Percentiles rank a stretch among this genome's conserved stretches.
Evolutionary conservation across 1,140 invertebrate genomes (phyloP).

Genomic region (Drosophila rufa): DNA sequence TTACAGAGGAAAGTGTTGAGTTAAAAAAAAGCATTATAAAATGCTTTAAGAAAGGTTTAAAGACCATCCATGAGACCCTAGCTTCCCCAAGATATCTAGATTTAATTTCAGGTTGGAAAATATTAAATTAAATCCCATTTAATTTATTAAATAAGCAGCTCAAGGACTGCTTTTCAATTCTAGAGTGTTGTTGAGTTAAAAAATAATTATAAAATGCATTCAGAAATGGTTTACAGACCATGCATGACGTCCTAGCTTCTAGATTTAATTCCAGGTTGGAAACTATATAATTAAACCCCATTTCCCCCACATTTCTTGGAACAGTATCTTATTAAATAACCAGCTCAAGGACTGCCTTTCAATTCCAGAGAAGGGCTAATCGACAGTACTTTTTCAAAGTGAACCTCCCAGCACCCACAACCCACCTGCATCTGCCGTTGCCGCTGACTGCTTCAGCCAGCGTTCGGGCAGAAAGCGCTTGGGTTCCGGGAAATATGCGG

Average conservation of each 20-base stretch:
- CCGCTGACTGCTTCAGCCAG: slow-evolving; percentile 87
- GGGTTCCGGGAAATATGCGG: slow-evolving; percentile 89
- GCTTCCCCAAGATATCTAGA: too few species aligned
- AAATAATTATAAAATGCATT: not conserved
- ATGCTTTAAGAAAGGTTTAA: not conserved
- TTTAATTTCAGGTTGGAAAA: not conserved
- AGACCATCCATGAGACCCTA: too few species aligned
- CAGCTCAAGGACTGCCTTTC: not conserved
- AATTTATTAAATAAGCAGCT: too few species aligned
- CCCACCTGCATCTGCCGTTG: slow-evolving; percentile 53
- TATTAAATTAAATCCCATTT: too few species aligned
- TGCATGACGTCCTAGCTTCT: too few species aligned
- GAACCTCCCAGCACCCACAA: not conserved
- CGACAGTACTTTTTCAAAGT: not conserved
- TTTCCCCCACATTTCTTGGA: not conserved
- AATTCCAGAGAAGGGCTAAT: not conserved
- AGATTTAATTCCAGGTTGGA: not conserved
- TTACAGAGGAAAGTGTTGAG: not conserved
- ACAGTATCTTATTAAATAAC: not conserved
- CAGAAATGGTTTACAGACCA: not conserved
- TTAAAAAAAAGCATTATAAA: not conserved
- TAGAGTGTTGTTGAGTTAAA: not conserved
- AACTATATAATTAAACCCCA: too few species aligned
- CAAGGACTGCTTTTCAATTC: not conserved
- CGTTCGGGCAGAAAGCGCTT: slow-evolving; percentile 90